Conservation (phyloP, 2,113 vertebrate genomes). For the Porphyrio hochstetteri region DNA sequence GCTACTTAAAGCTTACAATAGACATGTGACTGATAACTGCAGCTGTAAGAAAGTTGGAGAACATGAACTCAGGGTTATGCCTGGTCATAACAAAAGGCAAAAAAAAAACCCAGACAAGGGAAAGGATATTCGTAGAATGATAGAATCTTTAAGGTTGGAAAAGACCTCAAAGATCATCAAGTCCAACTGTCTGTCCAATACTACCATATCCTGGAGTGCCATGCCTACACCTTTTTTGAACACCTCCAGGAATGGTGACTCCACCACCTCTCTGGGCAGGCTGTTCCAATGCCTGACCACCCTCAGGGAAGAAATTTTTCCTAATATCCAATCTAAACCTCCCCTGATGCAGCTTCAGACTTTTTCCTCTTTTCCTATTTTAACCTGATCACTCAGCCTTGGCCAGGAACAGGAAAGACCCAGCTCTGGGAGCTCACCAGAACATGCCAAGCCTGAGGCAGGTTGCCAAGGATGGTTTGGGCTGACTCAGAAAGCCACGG, state of each 20-base stretch:
- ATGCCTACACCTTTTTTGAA: no score
- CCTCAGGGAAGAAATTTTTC: no score
- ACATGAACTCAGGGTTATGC: not conserved
- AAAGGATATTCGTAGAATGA: not conserved
- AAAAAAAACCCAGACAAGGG: not conserved
- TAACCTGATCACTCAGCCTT: not conserved
- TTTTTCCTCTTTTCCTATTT: no score
- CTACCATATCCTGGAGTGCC: no score
- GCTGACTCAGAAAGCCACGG: not conserved
- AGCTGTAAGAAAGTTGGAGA: not conserved
- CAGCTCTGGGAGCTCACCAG: not conserved
- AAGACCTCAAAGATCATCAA: no score
- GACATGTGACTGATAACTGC: not conserved
- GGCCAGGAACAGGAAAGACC: not conserved
- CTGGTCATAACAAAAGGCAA: not conserved
- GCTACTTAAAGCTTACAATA: not conserved
- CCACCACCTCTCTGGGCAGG: no score
- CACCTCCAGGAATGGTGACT: no score
- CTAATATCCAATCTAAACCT: no score
- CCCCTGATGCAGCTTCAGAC: no score
- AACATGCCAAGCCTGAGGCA: rapidly evolving
- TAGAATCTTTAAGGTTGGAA: no score
- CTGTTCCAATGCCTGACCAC: no score
- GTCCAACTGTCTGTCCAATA: no score
- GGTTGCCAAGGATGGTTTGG: not conserved